Percentiles rank a stretch among this genome's conserved stretches.
These are phyloP conservation scores for Brachyopa scutellaris DNA, from an alignment of 2,888 invertebrate species.

Conservation along the genomic window DNA sequence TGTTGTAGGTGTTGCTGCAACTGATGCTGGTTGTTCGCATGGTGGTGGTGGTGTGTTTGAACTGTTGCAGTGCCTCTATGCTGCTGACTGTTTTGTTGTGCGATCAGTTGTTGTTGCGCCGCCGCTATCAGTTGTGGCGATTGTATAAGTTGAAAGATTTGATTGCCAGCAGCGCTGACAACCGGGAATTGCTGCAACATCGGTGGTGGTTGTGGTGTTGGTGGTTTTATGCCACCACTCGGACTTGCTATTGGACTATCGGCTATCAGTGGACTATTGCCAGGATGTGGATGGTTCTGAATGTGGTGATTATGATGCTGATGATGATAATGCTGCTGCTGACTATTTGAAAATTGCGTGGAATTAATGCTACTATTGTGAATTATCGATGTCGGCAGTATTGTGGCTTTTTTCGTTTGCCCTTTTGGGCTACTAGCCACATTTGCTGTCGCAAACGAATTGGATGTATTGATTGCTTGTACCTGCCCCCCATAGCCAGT, in stretches of 20 bases:
- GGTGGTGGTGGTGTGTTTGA: slow-evolving; percentile 65
- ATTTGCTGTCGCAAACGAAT: slow-evolving; percentile 81
- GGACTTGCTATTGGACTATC: slow-evolving; percentile 82
- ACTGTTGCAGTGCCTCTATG: slow-evolving; percentile 76
- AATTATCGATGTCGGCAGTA: slow-evolving; percentile 73
- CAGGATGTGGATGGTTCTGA: slow-evolving; percentile 73
- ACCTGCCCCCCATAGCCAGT: slow-evolving; percentile 78
- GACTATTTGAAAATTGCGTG: slow-evolving; percentile 73
- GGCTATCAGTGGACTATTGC: slow-evolving; percentile 81
- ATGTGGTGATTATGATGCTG: slow-evolving; percentile 76
- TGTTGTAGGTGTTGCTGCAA: slow-evolving; percentile 67
- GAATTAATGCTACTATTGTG: slow-evolving; percentile 66
- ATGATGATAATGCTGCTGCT: slow-evolving; percentile 78
- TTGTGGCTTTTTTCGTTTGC: slow-evolving; percentile 81
- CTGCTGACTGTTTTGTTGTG: slow-evolving; percentile 73
- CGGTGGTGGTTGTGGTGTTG: slow-evolving; percentile 79
- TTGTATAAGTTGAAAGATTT: slow-evolving; percentile 75
- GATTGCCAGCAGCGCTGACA: slow-evolving; percentile 74
- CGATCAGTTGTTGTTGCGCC: slow-evolving; percentile 72
- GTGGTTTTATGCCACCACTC: slow-evolving; percentile 80
- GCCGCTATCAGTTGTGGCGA: slow-evolving; percentile 74
- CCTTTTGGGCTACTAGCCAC: slow-evolving; percentile 82
- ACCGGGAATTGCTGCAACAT: slow-evolving; percentile 78
- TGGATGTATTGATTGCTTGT: slow-evolving; percentile 80
- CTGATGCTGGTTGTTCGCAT: slow-evolving; percentile 60